phyloP scores from a whole-genome alignment of 1,140 invertebrate species.

The Caenorhabditis inopinata region DNA sequence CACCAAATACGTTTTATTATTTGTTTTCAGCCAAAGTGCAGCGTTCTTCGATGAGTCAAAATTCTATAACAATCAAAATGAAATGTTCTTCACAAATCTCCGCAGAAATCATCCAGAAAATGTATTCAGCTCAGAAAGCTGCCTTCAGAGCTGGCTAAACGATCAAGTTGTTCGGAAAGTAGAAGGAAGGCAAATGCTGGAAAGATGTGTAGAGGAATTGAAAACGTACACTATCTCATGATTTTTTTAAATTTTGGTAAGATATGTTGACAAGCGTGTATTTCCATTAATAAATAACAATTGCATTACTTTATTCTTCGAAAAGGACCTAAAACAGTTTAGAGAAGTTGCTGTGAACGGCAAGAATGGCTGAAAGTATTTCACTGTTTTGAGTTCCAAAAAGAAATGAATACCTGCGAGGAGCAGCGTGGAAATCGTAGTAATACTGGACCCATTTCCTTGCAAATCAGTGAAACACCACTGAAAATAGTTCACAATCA shows the following conservation, averaged over 20 bases:
- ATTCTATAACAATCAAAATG: not conserved
- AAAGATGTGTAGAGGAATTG: not conserved
- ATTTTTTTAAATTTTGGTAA: too few species aligned
- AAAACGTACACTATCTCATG: not conserved
- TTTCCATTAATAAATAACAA: too few species aligned
- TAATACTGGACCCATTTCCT: not conserved
- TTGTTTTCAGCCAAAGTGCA: not conserved
- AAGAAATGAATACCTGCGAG: not conserved
- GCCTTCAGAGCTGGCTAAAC: not conserved
- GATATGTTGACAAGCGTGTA: too few species aligned
- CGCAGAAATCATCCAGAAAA: not conserved
- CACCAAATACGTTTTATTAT: too few species aligned
- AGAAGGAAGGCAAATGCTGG: not conserved
- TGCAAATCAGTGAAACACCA: constrained; percentile 22
- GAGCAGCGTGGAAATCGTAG: not conserved
- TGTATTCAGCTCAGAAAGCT: not conserved
- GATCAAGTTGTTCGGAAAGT: constrained; percentile 4
- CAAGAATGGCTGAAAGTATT: not conserved
- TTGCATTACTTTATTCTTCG: too few species aligned
- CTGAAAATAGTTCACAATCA: not conserved
- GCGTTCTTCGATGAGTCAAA: not conserved
- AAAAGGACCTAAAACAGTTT: not conserved
- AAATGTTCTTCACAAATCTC: not conserved
- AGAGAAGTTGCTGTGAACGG: not conserved
- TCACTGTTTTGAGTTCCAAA: not conserved